phyloP scores from a whole-genome alignment of 2,888 invertebrate genomes.

The Cyclophora albipunctata region DNA sequence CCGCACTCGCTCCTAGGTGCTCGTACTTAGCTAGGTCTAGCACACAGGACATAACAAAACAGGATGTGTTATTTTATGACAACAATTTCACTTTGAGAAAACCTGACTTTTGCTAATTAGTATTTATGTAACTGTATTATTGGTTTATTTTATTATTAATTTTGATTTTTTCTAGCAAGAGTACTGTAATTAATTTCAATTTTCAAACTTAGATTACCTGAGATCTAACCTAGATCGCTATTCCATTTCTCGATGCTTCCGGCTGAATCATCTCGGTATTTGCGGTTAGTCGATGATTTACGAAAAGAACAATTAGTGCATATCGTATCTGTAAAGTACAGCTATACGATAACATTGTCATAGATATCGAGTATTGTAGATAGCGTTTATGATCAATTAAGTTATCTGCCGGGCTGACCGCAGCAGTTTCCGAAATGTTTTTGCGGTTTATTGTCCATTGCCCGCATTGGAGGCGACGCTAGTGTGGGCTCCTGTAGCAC shows the following conservation, averaged over 20 bases:
- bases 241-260: conserved; percentile 2
- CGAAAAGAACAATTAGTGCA: conserved; percentile 35
- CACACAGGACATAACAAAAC: background rate
- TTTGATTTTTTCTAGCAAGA: conserved; percentile 4
- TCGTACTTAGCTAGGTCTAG: background rate
- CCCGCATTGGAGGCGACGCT: conserved; percentile 36
- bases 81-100: too few species aligned
- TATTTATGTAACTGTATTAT: too few species aligned
- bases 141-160: too few species aligned
- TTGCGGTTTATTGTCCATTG: conserved; percentile 56
- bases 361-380: conserved; percentile 21
- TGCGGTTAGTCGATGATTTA: conserved; percentile 19
- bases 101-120: too few species aligned
- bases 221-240: background rate
- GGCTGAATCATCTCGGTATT: conserved; percentile 3
- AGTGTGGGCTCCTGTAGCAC: too few species aligned
- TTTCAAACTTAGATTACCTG: too few species aligned
- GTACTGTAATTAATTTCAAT: too few species aligned
- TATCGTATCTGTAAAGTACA: conserved; percentile 34
- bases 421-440: conserved; percentile 52
- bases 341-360: conserved; percentile 31
- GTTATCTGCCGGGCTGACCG: conserved; percentile 46
- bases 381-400: conserved; percentile 50
- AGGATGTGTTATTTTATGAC: too few species aligned
- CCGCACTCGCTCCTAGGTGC: conserved; percentile 16